Percentiles rank a stretch among this genome's conserved stretches.
phyloP scores from a whole-genome alignment of 2,797 vertebrate genomes.

The Rousettus madagascariensis region DNA sequence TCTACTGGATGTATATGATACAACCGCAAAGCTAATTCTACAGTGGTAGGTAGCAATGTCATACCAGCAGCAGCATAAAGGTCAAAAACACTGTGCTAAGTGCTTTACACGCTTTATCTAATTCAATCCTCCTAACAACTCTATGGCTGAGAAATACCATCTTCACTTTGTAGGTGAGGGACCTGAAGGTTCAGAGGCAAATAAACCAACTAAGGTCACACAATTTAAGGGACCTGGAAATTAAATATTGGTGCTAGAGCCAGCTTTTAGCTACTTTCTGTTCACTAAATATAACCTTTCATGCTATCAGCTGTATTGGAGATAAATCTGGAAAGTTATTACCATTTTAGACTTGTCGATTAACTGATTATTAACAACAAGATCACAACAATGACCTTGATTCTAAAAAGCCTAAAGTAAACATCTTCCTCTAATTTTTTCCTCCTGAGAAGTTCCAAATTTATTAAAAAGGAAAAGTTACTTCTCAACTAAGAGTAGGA shows the following conservation, averaged over 20 bases:
- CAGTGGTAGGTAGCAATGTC: not conserved
- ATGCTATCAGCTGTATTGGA: not conserved
- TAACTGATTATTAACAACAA: not conserved
- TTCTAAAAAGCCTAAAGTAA: not conserved
- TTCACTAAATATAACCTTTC: not conserved
- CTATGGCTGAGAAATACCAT: not conserved
- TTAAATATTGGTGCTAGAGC: not conserved
- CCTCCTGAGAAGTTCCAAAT: not conserved
- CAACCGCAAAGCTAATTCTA: not conserved
- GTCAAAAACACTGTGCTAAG: not conserved
- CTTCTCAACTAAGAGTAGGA: not conserved
- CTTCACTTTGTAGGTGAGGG: not conserved
- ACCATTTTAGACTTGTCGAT: not conserved
- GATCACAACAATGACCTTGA: not conserved
- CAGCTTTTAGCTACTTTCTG: not conserved
- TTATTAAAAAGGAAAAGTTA: not conserved
- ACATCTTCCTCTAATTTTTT: not conserved
- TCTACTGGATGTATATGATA: conserved; percentile 36
- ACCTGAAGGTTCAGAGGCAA: not conserved
- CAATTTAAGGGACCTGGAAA: not conserved
- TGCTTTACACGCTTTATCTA: not conserved
- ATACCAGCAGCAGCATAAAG: not conserved
- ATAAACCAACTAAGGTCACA: not conserved
- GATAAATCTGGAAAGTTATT: not conserved
- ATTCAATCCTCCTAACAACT: not conserved